Base-by-base conservation (phyloP, 2,113 vertebrate genomes). In the Bubo bubo region DNA sequence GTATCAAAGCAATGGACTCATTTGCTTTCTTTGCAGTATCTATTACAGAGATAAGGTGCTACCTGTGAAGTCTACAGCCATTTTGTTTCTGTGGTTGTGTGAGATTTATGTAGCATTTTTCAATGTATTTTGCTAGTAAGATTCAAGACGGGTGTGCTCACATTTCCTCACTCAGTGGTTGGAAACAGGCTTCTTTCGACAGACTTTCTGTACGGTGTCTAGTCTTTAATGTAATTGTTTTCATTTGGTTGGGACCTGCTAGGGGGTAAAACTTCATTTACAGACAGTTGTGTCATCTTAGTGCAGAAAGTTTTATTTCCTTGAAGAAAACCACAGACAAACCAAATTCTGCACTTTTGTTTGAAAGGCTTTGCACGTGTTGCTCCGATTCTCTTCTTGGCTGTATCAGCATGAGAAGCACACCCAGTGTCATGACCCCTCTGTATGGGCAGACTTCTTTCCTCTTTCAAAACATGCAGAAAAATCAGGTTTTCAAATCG, bases 391-490 rank as follows among this genome's bases (percentile, higher is more conserved):
- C 43, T 76, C 19, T 77, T 79, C 35, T 28, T 7, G 8, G 19
- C 60, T 81, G 8, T 32, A 14, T 41, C 49, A 50, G 58, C 26
- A 10, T 72, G 47, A 67, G 47, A 45, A 90, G 11, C 4, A 2
- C 14, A 26, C 18, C 21, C 35, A 39, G 41, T 0, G 0, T 82
- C 63, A 16, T 28, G 35, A 59, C 5, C 8, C 7, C 10, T 62
- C 27, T 11, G 0, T 24, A 0, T 14, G 24, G 12, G 23, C 9
- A 62, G 6, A 30, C 22, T 37, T 43, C 50, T 71, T 62, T 77
- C 32, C 41, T 79, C 17, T 72, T 94, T 55, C 30, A 62, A 81
- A 77, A 35, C 26, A 22, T 0, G 3, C 2, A 2, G 16, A n/a
- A 74, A 85, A 80, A 21, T 35, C 28, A 66, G 7, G 8, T 90